These are phyloP conservation scores for Heliocidaris tuberculata DNA, from an alignment of 35 echinoderm and acorn worm species.

Conservation along the genomic window DNA sequence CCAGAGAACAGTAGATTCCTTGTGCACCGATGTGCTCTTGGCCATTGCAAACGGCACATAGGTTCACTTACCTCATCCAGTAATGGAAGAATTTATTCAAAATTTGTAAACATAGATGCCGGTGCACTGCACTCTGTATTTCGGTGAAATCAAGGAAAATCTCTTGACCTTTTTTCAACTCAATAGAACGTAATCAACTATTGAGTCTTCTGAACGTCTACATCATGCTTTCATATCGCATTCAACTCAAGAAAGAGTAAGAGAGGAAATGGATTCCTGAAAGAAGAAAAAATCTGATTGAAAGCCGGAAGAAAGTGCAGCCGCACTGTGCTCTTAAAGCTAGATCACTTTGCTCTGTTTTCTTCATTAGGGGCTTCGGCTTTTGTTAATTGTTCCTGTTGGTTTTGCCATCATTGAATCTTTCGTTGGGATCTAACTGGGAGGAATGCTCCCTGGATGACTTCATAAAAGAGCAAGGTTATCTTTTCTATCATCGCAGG, in stretches of 20 bases:
- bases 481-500: not conserved
- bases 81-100: conserved; percentile 13
- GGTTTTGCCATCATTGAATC: conserved; percentile 9
- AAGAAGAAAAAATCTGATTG: not conserved
- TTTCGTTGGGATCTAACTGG: not conserved
- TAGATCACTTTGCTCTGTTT: conserved; percentile 1
- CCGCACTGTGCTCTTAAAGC: not conserved
- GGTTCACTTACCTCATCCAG: not conserved
- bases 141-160: conserved; percentile 2
- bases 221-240: not conserved
- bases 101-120: not conserved
- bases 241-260: not conserved
- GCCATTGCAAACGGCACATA: not conserved
- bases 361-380: conserved; percentile 1
- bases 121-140: conserved; percentile 9
- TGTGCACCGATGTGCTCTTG: not conserved
- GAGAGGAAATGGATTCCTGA: not conserved
- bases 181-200: conserved; percentile 12
- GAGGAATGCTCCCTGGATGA: conserved; percentile 3
- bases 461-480: not conserved
- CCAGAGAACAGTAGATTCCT: not conserved
- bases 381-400: conserved; percentile 1
- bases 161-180: conserved; percentile 1
- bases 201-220: not conserved
- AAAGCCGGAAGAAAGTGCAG: not conserved